Base-by-base conservation (phyloP, 2,797 vertebrate genomes). In the Pelobates cultripes region DNA sequence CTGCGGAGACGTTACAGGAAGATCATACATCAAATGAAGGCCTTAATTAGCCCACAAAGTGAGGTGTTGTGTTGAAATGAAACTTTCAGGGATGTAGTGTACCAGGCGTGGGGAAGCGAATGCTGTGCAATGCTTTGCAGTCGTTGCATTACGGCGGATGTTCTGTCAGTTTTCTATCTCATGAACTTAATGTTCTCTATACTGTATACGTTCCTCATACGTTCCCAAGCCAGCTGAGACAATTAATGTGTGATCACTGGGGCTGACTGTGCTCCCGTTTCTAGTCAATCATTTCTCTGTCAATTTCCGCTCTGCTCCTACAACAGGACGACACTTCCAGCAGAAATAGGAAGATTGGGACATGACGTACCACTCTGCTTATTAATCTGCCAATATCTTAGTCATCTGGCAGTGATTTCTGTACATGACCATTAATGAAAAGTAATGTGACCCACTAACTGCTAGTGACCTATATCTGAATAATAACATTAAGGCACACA, bases 401-500 rank as follows among this genome's bases (percentile, higher is more conserved):
- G 70, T 72, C 70, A 72, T 53, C n/a, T 28, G 6, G 1, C 12
- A 40, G 17, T 41, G 70, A 41, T 41, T 53, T 72, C 70, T 40
- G 15, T 17, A 9, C 3, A 28, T 17, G 70, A 13, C 13, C 10
- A 28, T 3, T 51, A 53, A 72, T 72, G 7, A 47, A 3, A 53
- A 10, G 70, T 9, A 51, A 7, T 12, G 4, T 53, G 70, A 53
- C 70, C 70, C 47, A 53, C 51, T 72, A 41, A 72, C 28, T 1
- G 14, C 55, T 57, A 57, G 55, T 41, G 64, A 57, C 64, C 41
- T 67, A 67, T n/a, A 67, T 67, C 64, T 40, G 40, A 66, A 66
- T 9, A 66, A 40, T 5, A 3, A 40, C n/a, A 66, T 17, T 7
- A 68, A 40, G 42, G 14, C 40, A 42, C 41, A 10, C 3, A 66